These are phyloP conservation scores for Drosophila littoralis DNA, from an alignment of 1,140 invertebrate species.

Conservation along the genomic window DNA sequence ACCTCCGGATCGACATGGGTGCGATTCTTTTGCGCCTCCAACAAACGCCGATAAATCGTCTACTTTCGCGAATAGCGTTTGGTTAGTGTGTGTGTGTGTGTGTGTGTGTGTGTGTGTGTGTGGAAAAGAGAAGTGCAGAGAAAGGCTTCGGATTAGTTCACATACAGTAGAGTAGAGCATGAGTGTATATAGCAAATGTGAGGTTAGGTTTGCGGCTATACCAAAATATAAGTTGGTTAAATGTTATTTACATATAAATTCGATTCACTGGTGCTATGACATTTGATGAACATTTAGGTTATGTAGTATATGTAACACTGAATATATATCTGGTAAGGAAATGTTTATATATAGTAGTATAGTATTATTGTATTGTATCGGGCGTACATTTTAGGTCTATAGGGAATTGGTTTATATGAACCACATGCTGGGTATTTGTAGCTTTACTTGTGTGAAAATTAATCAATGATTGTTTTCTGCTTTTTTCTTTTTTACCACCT, in stretches of 20 bases:
- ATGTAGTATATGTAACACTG: conserved; percentile 66
- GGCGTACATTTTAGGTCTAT: conserved; percentile 18
- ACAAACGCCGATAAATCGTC: conserved; percentile 92
- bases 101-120: conserved; percentile 21
- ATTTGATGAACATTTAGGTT: conserved; percentile 76
- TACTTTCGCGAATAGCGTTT: conserved; percentile 72
- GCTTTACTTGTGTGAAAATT: conserved; percentile 33
- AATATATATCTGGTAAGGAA: conserved; percentile 46
- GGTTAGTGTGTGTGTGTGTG: conserved; percentile 18
- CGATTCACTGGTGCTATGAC: conserved; percentile 53
- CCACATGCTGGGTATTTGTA: conserved; percentile 65
- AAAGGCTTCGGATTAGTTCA: conserved; percentile 43
- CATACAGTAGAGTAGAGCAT: not conserved
- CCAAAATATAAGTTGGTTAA: conserved; percentile 39
- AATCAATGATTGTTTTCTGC: not conserved
- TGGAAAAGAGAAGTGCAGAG: conserved; percentile 28
- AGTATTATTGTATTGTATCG: not conserved
- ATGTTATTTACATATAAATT: conserved; percentile 63
- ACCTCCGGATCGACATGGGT: conserved; percentile 92
- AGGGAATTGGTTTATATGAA: conserved; percentile 54
- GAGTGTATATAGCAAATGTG: conserved; percentile 24
- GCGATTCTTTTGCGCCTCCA: conserved; percentile 89
- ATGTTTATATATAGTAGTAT: conserved; percentile 1
- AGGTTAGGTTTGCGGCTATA: conserved; percentile 47
- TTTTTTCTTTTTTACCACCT: not conserved